Percentiles rank a stretch among this genome's conserved stretches.
Evolutionary conservation across 2,113 vertebrate genomes (phyloP).

Genomic region (Prinia subflava): DNA sequence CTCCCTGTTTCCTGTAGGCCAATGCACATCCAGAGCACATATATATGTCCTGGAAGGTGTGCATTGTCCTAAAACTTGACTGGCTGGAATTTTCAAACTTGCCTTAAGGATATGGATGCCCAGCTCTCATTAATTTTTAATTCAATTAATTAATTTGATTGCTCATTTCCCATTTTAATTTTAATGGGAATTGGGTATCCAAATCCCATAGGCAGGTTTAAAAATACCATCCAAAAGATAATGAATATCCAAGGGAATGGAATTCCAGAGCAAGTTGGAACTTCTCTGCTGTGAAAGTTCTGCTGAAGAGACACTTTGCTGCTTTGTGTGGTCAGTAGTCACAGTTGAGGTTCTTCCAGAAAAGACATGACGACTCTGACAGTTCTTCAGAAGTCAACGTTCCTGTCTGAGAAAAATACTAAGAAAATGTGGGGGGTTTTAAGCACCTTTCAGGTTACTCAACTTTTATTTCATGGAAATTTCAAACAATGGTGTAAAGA

Average conservation of each 20-base stretch:
- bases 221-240: constrained; percentile 55
- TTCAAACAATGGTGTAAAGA: not conserved
- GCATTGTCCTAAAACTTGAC: not conserved
- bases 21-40: not conserved
- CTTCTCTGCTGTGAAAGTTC: not conserved
- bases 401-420: not conserved
- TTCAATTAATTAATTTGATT: constrained; percentile 55
- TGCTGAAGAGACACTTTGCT: not conserved
- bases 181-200: constrained; percentile 50
- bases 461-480: not conserved
- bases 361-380: not conserved
- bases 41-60: not conserved
- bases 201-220: constrained; percentile 49
- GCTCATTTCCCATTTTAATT: constrained; percentile 45
- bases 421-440: not conserved
- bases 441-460: not conserved
- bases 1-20: not conserved
- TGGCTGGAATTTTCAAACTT: not conserved
- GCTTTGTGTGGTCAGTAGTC: not conserved
- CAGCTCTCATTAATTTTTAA: constrained; percentile 58
- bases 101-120: constrained; percentile 45
- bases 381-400: not conserved
- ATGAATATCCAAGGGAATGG: constrained; percentile 32
- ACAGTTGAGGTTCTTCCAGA: not conserved
- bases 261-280: not conserved